Evolutionary conservation across 1,140 invertebrate species (phyloP), one percentile per base, ranked within the genome.

Genomic region (Rhopalosiphum maidis): DNA sequence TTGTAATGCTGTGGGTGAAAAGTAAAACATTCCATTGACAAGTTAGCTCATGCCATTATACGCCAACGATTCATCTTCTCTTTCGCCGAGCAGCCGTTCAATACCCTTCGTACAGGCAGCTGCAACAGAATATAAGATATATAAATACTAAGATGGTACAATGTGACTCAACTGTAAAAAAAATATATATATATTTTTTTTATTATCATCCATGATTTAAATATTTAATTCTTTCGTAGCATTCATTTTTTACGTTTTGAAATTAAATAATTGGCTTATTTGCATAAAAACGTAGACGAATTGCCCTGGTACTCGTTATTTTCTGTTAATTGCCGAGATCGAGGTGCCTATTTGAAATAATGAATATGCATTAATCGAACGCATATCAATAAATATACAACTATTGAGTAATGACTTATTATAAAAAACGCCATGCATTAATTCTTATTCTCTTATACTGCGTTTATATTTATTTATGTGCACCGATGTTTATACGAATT

Each of bases 91-190:
- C 88, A 89, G 51, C 51, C 51, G 51, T 41, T 51, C 22, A 30
- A 41, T 25, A 30, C 88, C 48, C 30, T 77, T n/a, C 35, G 15
- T 55, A 51, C 35, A 55, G 35, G 51, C 88, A 89, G 88, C 88
- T 89, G 88, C 88, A 37, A 55, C 88, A 21, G 35, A 55, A 55
- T 54, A 55, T 89, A 89, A 89, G 51, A 41, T 22, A 15, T 89
- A 89, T 43, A 37, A 22, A n/a, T 55, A 41, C 23, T 22, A 54
- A 30, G 88, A 55, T 9, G 88, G 35, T n/a, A 9, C 35, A 37
- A 55, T 89, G 88, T 89, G 51, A 55, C 35, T 89, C n/a, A 54
- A 54, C 46, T 35, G 51, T 37, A 89, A 89, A 89, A 87, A 48
- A 87, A 35, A 87, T 0, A 46, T 46, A 25, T 37, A 46, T 46